phyloP scores from a whole-genome alignment of 2,113 vertebrate species.

The Catharus bicknelli region DNA sequence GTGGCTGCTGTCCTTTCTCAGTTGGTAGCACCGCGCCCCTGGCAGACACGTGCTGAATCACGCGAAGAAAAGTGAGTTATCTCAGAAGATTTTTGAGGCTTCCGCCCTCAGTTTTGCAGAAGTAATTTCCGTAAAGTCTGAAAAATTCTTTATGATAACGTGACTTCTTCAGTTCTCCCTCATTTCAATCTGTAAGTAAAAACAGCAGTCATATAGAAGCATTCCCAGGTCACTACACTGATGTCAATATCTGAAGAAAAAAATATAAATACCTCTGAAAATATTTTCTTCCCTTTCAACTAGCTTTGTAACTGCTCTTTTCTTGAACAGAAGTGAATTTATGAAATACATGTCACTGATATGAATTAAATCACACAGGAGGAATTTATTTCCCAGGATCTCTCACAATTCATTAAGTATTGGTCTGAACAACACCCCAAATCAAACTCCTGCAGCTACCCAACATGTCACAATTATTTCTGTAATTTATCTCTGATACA shows the following conservation, averaged over 20 bases:
- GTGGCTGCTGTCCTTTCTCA: rapidly evolving
- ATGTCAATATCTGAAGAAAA: neutral
- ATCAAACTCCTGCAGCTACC: neutral
- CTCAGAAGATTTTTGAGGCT: neutral
- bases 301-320: neutral
- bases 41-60: rapidly evolving
- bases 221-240: neutral
- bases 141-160: neutral
- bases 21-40: rapidly evolving
- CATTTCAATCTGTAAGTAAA: neutral
- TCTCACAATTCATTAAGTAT: neutral
- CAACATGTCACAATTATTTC: neutral
- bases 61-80: neutral
- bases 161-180: rapidly evolving
- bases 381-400: neutral
- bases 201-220: neutral
- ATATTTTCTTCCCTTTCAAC: neutral
- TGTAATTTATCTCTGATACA: neutral
- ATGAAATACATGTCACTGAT: neutral
- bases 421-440: neutral
- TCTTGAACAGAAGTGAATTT: neutral
- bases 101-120: neutral
- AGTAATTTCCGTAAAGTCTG: neutral
- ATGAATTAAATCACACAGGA: neutral
- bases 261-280: neutral